phyloP scores from a whole-genome alignment of 1,140 invertebrate genomes.

The Brachionus sp. region DNA sequence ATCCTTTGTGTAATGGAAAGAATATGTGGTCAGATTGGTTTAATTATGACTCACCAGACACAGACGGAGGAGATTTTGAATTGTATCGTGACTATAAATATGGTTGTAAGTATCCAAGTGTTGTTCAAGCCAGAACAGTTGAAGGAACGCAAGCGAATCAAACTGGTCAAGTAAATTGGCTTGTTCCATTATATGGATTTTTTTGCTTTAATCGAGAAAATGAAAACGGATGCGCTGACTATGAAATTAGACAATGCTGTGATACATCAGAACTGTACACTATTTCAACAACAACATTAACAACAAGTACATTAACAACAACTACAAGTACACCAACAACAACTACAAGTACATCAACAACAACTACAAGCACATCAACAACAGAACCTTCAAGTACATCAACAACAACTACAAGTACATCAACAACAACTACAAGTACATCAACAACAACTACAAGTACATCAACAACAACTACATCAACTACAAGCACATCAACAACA shows the following conservation, averaged over 20 bases:
- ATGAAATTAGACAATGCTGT: conserved; percentile 31
- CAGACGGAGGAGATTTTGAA: conserved; percentile 36
- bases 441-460: neutral
- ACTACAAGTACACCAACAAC: neutral
- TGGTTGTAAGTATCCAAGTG: conserved; percentile 13
- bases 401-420: neutral
- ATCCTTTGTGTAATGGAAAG: conserved; percentile 17
- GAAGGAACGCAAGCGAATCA: neutral
- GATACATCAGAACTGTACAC: neutral
- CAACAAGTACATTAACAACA: neutral
- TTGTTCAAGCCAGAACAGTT: neutral
- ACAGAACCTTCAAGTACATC: neutral
- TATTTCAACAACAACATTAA: neutral
- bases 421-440: neutral
- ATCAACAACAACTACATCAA: neutral
- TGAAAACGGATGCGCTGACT: neutral
- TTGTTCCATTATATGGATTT: neutral
- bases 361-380: neutral
- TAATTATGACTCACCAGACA: neutral
- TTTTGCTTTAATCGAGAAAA: conserved; percentile 33
- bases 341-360: neutral
- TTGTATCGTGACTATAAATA: neutral
- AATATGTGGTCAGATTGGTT: conserved; percentile 29
- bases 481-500: neutral
- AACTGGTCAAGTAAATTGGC: neutral